These are phyloP conservation scores for Caerostris darwini DNA, from an alignment of 1,140 invertebrate genomes.

Conservation along the genomic window DNA sequence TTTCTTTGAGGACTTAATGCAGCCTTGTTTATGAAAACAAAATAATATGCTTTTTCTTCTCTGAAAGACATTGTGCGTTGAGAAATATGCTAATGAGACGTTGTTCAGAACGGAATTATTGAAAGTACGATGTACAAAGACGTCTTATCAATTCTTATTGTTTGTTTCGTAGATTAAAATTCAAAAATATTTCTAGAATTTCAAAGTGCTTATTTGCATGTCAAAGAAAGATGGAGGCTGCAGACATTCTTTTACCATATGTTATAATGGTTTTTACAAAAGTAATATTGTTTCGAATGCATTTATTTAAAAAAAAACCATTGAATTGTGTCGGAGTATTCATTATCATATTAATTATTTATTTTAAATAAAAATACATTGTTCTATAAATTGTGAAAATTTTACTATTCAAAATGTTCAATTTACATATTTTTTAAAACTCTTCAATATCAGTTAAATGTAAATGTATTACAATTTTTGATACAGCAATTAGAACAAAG, in stretches of 20 bases:
- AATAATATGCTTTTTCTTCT: neutral
- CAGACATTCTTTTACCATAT: neutral
- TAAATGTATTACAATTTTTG: too few relatives aligned
- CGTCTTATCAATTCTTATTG: neutral
- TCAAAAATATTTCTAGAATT: neutral
- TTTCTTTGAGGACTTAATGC: slow-evolving; percentile 2
- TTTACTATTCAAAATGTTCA: too few relatives aligned
- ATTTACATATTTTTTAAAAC: too few relatives aligned
- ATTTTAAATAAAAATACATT: too few relatives aligned
- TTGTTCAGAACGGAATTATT: neutral
- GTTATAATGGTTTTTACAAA: too few relatives aligned
- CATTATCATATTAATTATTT: too few relatives aligned
- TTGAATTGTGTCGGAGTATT: too few relatives aligned
- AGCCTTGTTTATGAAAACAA: slow-evolving; percentile 18
- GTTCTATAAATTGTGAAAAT: too few relatives aligned
- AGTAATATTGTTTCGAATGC: neutral
- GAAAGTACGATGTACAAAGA: neutral
- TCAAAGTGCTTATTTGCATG: neutral
- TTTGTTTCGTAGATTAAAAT: neutral
- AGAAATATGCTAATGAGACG: slow-evolving; percentile 29
- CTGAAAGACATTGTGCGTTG: neutral
- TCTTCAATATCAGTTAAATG: too few relatives aligned
- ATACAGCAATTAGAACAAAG: too few relatives aligned
- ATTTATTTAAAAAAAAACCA: neutral
- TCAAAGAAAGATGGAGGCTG: neutral